Evolutionary conservation across 2,888 invertebrate species (phyloP), one percentile per base, ranked within the genome.

Genomic region (Erebia palarica): DNA sequence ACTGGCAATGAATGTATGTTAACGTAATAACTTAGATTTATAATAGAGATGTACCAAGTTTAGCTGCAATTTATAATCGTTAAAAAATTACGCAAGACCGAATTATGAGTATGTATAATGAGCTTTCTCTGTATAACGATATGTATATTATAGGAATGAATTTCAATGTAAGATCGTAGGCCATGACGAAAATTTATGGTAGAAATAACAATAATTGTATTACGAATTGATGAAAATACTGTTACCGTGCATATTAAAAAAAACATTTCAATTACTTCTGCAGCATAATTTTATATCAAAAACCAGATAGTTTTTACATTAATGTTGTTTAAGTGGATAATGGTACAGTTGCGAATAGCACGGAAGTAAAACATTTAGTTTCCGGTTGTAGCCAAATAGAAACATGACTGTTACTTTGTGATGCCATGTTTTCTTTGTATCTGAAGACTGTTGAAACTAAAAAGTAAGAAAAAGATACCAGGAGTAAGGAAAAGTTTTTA

Each of bases 61-160:
- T 44, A 53, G 65, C 44, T 70, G 65, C 59, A 55, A 51, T 65
- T 70, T 49, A 16, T 78, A 73, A 74, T 67, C 55, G 79, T 78
- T 70, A 63, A 75, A 69, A 81, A 84, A 83, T 87, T 86, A 83
- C 79, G 79, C 80, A 86, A 88, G 71, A 67, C 69, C n/a, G 70
- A 75, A 83, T 84, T 84, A 83, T 78, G 76, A 79, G 78, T 78
- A 81, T 78, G 68, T 74, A 78, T 82, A 82, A 82, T 82, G 80
- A 81, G 86, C 88, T 91, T 89, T 90, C 89, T 88, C 88, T 87
- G 78, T 80, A 81, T 83, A 85, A 81, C 81, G 78, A 85, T 82
- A 83, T 81, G 81, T 81, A 80, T 82, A 82, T 82, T 82, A 82
- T 82, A 80, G 82, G 82, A 82, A 84, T 76, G 81, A 84, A 36